Percentiles rank a stretch among this genome's conserved stretches.
Evolutionary conservation across 1,140 invertebrate species (phyloP).

Genomic region (Sweltsa coloradensis): DNA sequence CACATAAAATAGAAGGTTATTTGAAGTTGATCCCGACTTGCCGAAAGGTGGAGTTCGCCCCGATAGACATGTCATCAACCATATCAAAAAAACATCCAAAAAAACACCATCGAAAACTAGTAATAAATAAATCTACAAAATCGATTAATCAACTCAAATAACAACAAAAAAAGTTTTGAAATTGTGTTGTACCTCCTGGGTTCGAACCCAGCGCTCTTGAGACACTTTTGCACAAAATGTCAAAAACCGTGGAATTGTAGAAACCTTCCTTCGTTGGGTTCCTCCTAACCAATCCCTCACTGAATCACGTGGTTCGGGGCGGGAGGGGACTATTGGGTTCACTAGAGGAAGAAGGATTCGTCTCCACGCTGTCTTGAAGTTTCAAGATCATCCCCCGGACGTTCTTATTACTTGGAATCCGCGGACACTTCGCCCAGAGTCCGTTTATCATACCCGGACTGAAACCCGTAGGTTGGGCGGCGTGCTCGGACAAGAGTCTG

Average conservation of each 20-base stretch:
- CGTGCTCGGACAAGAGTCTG: conserved; percentile 29
- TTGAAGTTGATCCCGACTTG: not conserved
- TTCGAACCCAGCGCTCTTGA: conserved; percentile 7
- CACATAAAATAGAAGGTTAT: conserved; percentile 11
- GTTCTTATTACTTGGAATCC: conserved; percentile 14
- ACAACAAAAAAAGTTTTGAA: conserved; percentile 4
- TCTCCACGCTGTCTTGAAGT: too few species aligned
- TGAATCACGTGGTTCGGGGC: conserved; percentile 6
- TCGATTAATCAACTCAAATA: conserved; percentile 3
- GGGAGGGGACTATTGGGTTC: conserved; percentile 4
- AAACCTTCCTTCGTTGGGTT: conserved; percentile 1
- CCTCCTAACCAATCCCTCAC: conserved; percentile 5
- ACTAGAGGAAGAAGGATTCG: not conserved
- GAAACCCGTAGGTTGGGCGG: conserved; percentile 15
- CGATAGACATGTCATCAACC: conserved; percentile 8
- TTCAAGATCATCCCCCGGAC: not conserved
- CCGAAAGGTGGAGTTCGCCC: not conserved
- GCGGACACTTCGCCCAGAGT: conserved; percentile 19
- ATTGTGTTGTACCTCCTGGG: conserved; percentile 12
- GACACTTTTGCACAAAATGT: conserved; percentile 10
- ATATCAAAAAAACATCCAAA: conserved; percentile 9
- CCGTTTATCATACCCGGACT: conserved; percentile 18
- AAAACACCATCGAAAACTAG: conserved; percentile 6
- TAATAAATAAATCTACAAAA: conserved; percentile 7
- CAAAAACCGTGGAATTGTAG: not conserved